Evolutionary conservation across 2,113 vertebrate species (phyloP).

Genomic region (Spilogale gracilis): DNA sequence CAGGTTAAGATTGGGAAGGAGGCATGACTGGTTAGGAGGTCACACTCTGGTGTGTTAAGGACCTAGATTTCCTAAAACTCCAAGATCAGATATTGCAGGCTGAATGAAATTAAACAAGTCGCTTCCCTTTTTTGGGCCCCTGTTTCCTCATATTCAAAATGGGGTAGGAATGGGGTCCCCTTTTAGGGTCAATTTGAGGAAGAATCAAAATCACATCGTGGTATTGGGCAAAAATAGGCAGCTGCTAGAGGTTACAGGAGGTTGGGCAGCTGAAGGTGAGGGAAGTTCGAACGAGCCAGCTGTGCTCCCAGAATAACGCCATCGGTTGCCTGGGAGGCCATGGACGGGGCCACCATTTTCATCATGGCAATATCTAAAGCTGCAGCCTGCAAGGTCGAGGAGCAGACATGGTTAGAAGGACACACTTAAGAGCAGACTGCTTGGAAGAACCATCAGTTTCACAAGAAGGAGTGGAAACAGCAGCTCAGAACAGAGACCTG

Average conservation of each 20-base stretch:
- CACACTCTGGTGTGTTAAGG: background rate
- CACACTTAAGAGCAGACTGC: accelerated
- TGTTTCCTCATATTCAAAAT: background rate
- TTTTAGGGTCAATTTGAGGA: background rate
- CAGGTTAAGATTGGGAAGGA: background rate
- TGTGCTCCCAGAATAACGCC: conserved; percentile 82
- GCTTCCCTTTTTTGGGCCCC: background rate
- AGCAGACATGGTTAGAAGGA: background rate
- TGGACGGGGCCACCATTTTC: conserved; percentile 77
- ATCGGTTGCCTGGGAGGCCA: conserved; percentile 80
- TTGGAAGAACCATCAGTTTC: background rate
- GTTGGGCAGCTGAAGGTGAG: background rate
- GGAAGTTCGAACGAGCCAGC: background rate
- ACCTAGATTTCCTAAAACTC: background rate
- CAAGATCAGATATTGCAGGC: background rate
- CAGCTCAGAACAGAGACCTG: background rate
- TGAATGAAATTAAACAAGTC: background rate
- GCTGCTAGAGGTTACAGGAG: too few species aligned
- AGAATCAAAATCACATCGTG: background rate
- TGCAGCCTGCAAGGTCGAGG: conserved; percentile 80
- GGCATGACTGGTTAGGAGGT: background rate
- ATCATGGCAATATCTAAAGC: conserved; percentile 85
- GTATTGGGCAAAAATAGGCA: accelerated
- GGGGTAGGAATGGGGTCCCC: background rate
- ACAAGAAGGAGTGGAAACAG: background rate